Evolutionary conservation across 2,888 invertebrate species (phyloP).

Genomic region (Tinea semifulvella): DNA sequence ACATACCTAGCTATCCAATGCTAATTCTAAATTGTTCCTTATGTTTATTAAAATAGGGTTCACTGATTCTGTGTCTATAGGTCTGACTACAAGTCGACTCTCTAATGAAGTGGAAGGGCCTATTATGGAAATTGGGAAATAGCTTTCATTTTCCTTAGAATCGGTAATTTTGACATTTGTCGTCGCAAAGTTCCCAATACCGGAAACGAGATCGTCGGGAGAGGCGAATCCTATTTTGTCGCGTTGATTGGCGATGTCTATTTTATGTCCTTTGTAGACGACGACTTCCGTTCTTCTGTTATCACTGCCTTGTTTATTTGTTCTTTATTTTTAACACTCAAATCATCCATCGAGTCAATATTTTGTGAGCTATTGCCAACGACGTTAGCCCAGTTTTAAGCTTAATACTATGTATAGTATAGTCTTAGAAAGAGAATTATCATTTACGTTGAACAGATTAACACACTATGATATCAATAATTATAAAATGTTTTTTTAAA

Average conservation of each 20-base stretch:
- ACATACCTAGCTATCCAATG: too few species aligned
- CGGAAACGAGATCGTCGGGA: not conserved
- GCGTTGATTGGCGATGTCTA: not conserved
- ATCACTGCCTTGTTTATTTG: not conserved
- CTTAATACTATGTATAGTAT: too few species aligned
- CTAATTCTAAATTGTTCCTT: too few species aligned
- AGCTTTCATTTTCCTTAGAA: not conserved
- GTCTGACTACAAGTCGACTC: too few species aligned
- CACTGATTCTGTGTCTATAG: too few species aligned
- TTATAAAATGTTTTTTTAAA: too few species aligned
- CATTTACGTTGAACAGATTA: too few species aligned
- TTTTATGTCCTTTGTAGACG: not conserved
- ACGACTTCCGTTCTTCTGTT: not conserved
- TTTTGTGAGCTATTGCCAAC: not conserved
- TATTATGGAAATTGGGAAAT: slow-evolving; percentile 47
- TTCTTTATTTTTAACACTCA: not conserved
- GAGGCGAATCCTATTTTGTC: not conserved
- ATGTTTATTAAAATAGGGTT: too few species aligned
- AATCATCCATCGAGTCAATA: not conserved
- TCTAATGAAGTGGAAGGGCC: slow-evolving; percentile 42
- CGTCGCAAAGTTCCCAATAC: not conserved
- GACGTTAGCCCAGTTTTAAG: too few species aligned
- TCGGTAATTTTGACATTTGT: slow-evolving; percentile 7
- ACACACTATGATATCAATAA: too few species aligned
- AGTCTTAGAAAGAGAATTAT: too few species aligned